phyloP scores from a whole-genome alignment of 2,113 vertebrate species.

The Colaptes auratus region DNA sequence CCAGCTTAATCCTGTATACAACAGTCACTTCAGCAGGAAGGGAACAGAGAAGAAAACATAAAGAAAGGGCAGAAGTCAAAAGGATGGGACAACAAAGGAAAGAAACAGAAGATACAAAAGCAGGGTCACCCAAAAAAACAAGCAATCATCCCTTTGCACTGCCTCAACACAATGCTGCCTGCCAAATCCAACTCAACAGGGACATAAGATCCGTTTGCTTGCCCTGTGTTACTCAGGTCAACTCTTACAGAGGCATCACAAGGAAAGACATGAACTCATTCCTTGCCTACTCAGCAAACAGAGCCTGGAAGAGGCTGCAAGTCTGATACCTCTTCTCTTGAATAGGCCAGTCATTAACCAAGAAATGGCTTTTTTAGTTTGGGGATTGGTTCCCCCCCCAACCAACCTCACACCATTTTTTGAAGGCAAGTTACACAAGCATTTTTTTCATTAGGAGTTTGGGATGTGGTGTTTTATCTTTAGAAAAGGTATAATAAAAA shows the following conservation, averaged over 20 bases:
- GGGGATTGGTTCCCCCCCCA: neutral
- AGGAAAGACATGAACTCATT: rapidly evolving
- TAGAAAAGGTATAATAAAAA: neutral
- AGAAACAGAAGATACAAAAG: neutral
- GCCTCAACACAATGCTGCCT: neutral
- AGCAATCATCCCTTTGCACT: neutral
- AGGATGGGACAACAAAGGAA: slow-evolving; percentile 11
- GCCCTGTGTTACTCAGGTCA: neutral
- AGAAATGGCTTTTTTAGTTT: neutral
- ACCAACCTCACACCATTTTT: neutral
- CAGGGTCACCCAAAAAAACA: neutral
- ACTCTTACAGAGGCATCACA: neutral
- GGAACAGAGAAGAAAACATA: neutral
- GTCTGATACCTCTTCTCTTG: neutral
- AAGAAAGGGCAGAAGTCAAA: slow-evolving; percentile 24
- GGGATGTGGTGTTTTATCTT: neutral
- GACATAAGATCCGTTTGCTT: neutral
- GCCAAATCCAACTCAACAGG: neutral
- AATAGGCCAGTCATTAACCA: neutral
- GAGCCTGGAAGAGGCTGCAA: neutral
- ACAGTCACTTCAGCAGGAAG: neutral
- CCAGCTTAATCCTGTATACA: neutral
- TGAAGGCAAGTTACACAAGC: neutral
- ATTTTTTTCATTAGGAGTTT: neutral
- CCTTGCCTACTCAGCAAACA: neutral